These are phyloP conservation scores for Mobula birostris DNA, from an alignment of 2,113 vertebrate species.

Conservation along the genomic window DNA sequence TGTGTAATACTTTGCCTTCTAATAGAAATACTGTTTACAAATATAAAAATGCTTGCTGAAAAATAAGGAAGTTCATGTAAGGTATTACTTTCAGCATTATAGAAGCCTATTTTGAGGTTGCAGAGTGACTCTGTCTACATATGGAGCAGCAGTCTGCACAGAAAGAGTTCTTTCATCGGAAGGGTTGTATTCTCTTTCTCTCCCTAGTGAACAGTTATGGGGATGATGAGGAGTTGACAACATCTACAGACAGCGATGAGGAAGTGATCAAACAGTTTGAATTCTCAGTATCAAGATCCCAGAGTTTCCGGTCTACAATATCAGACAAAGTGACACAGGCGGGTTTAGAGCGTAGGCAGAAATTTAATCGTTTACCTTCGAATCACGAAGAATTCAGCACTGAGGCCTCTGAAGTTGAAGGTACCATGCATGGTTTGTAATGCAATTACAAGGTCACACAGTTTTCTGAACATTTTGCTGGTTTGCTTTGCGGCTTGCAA, in stretches of 20 bases:
- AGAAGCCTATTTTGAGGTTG: background rate
- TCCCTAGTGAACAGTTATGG: conserved; percentile 61
- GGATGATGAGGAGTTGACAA: conserved; percentile 55
- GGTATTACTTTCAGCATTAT: too few species aligned
- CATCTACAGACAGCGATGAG: conserved; percentile 65
- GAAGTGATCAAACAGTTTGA: conserved; percentile 73
- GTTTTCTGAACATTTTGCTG: background rate
- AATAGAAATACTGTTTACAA: background rate
- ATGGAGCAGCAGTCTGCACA: background rate
- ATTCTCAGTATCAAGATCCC: conserved; percentile 67
- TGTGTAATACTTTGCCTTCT: background rate
- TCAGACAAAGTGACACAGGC: conserved; percentile 47
- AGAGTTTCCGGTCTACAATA: conserved; percentile 54
- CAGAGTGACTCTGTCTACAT: conserved; percentile 24
- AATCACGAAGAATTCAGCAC: conserved; percentile 56
- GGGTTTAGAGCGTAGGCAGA: conserved; percentile 48
- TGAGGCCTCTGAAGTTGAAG: conserved; percentile 65
- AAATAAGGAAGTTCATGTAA: background rate
- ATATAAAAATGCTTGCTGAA: background rate
- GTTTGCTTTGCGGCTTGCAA: conserved; percentile 25
- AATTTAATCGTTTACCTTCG: conserved; percentile 53
- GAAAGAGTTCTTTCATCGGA: background rate
- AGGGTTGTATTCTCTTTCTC: conserved; percentile 38
- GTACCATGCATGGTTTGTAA: conserved; percentile 43
- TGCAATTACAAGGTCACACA: background rate